Evolutionary conservation across 2,888 invertebrate genomes (phyloP), one percentile per base, ranked within the genome.

Genomic region (Idaea straminata): DNA sequence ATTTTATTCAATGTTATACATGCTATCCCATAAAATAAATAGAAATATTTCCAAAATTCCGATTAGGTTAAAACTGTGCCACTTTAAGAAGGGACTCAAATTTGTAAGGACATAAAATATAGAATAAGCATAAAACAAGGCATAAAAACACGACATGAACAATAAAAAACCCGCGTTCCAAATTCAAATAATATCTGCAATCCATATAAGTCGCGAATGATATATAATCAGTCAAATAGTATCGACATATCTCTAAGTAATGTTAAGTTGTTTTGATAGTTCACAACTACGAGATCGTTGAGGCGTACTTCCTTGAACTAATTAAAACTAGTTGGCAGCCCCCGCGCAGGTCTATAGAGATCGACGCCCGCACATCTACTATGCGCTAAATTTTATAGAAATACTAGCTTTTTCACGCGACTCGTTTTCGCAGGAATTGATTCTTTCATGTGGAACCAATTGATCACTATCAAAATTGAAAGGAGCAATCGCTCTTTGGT

Each of bases 221-320:
- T 47, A 47, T 7, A 47, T 47, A 3, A 47, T 10, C 7, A 47
- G 47, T 47, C 47, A 47, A 71, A 72, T 70, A 25, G 25, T 25
- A 1, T 25, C 25, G 25, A 25, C 25, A 25, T 47, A 7, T 47
- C 2, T 47, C 10, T 10, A 47, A 7, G 10, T 47, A 13, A 47
- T 13, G 47, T 47, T 47, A 66, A 71, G 71, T 72, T 73, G 74
- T 75, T 72, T 71, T 71, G 69, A 71, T 71, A 72, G 66, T 70
- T 13, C 69, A 65, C 69, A 74, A 78, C 78, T 81, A 25, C 79
- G 79, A 76, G 86, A 77, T 83, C 84, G 81, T 79, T 86, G 83
- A 83, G 83, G 88, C 89, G 84, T 86, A 79, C 85, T 89, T 89
- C 89, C 89, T 87, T 81, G 82, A 82, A 83, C 85, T 85, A 88